phyloP scores from a whole-genome alignment of 2,797 vertebrate genomes.

The Sternotherus odoratus region DNA sequence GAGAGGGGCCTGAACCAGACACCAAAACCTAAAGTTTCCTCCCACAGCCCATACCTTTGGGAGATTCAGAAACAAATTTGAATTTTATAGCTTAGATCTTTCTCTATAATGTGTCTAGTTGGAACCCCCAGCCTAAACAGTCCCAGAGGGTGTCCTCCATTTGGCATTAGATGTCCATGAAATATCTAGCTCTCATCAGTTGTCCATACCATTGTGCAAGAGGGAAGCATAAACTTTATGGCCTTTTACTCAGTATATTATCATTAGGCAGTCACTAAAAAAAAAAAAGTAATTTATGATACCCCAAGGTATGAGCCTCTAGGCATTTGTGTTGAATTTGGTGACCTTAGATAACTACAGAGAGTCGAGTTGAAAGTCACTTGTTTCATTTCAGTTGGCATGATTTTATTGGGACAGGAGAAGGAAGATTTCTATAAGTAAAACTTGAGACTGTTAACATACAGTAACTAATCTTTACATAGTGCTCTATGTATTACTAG shows the following conservation, averaged over 20 bases:
- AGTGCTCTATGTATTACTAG: background rate
- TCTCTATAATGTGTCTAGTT: background rate
- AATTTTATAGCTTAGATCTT: background rate
- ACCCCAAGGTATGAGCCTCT: background rate
- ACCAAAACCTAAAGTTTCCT: background rate
- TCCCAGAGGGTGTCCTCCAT: background rate
- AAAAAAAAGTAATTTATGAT: background rate
- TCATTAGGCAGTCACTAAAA: background rate
- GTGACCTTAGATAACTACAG: background rate
- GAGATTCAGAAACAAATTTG: background rate
- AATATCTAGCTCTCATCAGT: background rate
- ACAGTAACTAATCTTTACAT: background rate
- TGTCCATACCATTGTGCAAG: background rate
- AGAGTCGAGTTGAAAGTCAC: background rate
- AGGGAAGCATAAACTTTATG: background rate
- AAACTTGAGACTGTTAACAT: background rate
- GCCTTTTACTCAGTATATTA: background rate
- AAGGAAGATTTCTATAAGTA: background rate
- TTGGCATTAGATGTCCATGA: background rate
- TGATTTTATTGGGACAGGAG: background rate
- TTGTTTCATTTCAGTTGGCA: background rate
- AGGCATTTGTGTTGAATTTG: background rate
- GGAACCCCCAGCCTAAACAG: background rate
- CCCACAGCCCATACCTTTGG: background rate
- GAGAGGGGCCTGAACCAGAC: background rate